Evolutionary conservation across 2,888 invertebrate species (phyloP).

Genomic region (Eurytoma californica): DNA sequence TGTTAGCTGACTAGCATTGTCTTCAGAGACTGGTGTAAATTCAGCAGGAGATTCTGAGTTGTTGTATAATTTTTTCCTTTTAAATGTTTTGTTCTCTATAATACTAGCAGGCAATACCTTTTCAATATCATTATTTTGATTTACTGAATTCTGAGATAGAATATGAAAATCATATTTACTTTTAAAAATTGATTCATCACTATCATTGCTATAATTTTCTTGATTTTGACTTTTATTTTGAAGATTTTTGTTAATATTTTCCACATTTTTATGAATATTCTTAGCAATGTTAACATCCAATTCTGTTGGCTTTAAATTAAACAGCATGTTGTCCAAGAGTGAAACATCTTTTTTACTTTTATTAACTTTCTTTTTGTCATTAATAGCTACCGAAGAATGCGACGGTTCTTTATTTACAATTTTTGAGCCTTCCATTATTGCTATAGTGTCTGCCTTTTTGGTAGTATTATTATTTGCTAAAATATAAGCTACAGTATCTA

Average conservation of each 20-base stretch:
- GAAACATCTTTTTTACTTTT: conserved; percentile 4
- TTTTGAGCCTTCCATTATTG: conserved; percentile 63
- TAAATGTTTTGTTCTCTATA: conserved; percentile 7
- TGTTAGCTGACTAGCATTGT: not conserved
- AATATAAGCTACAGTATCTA: conserved; percentile 68
- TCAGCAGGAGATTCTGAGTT: conserved; percentile 64
- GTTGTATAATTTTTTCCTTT: conserved; percentile 64
- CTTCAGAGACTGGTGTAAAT: conserved; percentile 53
- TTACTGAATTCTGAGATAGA: not conserved
- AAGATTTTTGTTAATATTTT: not conserved
- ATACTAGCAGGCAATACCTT: no score
- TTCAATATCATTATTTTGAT: not conserved
- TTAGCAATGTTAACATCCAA: not conserved
- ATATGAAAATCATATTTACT: not conserved
- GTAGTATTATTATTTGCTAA: conserved; percentile 65
- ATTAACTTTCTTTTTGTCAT: not conserved
- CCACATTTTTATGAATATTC: not conserved
- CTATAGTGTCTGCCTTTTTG: conserved; percentile 61
- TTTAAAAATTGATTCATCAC: conserved; percentile 28
- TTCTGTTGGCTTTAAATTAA: no score
- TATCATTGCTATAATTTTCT: conserved; percentile 18
- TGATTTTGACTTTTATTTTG: not conserved
- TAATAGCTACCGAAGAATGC: not conserved
- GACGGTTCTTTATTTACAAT: not conserved
- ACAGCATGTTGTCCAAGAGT: no score